Conservation (phyloP, 92 coral and sea anemone species). For the Phenganax subtilis region DNA sequence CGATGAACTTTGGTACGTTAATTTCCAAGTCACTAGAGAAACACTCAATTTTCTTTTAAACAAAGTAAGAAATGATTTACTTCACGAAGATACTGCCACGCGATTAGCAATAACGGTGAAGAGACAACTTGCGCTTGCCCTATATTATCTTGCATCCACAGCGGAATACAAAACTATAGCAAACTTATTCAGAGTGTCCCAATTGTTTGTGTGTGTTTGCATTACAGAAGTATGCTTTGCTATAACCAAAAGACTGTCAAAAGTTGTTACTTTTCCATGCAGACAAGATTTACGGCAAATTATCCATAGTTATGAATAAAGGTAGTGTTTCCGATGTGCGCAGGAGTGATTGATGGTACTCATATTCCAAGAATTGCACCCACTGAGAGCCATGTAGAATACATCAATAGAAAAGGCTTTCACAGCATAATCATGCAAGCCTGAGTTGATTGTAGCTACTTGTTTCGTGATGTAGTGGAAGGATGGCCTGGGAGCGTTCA, state of each 20-base stretch:
- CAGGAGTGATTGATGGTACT: background rate
- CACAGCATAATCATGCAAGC: background rate
- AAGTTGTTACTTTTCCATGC: background rate
- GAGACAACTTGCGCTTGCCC: constrained; percentile 34
- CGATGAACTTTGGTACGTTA: background rate
- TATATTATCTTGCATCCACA: constrained; percentile 42
- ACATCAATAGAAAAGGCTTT: background rate
- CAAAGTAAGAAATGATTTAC: too few relatives aligned
- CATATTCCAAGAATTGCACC: background rate
- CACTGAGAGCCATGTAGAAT: constrained; percentile 5
- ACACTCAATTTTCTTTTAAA: too few relatives aligned
- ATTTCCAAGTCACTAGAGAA: too few relatives aligned
- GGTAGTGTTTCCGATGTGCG: background rate
- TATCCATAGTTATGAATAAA: background rate
- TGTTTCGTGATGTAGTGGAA: background rate
- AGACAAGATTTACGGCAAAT: background rate
- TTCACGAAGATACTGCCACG: constrained; percentile 38
- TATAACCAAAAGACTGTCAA: constrained; percentile 18
- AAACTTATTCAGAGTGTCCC: constrained; percentile 44
- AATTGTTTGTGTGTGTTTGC: constrained; percentile 28
- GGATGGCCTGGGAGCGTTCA: constrained; percentile 1
- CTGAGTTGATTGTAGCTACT: too few relatives aligned
- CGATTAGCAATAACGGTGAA: constrained; percentile 43
- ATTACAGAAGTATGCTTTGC: constrained; percentile 39
- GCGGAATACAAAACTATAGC: constrained; percentile 38